Evolutionary conservation across 2,888 invertebrate species (phyloP).

Genomic region (Orchestes rusci): DNA sequence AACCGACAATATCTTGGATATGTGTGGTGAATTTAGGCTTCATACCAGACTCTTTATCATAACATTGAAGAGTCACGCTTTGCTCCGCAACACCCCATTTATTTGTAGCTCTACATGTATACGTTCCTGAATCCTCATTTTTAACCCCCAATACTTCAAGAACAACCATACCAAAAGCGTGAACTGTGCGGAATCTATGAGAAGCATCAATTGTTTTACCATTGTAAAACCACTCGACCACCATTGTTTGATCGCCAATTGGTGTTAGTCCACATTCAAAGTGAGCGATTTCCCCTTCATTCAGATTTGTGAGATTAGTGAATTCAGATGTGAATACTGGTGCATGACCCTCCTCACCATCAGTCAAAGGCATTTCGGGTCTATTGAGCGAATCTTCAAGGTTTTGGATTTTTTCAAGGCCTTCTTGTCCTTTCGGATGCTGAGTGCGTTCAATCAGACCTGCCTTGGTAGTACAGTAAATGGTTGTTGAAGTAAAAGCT

Average conservation of each 20-base stretch:
- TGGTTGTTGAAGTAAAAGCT: conserved; percentile 85
- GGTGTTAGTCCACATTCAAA: conserved; percentile 96
- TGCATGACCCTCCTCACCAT: conserved; percentile 73
- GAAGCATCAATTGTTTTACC: conserved; percentile 81
- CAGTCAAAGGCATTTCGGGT: conserved; percentile 59
- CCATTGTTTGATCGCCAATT: conserved; percentile 88
- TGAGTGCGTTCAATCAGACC: conserved; percentile 82
- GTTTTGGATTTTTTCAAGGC: conserved; percentile 83
- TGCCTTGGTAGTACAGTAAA: conserved; percentile 75
- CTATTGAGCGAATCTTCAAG: conserved; percentile 78
- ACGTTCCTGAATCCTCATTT: conserved; percentile 84
- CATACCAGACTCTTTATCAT: conserved; percentile 78
- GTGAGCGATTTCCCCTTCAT: conserved; percentile 94
- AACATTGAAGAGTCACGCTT: conserved; percentile 72
- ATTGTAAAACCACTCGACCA: conserved; percentile 94
- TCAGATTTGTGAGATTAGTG: conserved; percentile 71
- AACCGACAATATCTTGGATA: conserved; percentile 71
- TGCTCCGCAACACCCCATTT: conserved; percentile 85
- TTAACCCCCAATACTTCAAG: conserved; percentile 93
- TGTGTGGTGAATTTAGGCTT: conserved; percentile 85
- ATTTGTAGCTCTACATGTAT: conserved; percentile 83
- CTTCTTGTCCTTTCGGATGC: conserved; percentile 93
- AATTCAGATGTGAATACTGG: conserved; percentile 86
- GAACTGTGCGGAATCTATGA: conserved; percentile 85
- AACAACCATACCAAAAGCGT: conserved; percentile 96